phyloP scores from a whole-genome alignment of 2,888 invertebrate species.

The Pterostichus madidus region DNA sequence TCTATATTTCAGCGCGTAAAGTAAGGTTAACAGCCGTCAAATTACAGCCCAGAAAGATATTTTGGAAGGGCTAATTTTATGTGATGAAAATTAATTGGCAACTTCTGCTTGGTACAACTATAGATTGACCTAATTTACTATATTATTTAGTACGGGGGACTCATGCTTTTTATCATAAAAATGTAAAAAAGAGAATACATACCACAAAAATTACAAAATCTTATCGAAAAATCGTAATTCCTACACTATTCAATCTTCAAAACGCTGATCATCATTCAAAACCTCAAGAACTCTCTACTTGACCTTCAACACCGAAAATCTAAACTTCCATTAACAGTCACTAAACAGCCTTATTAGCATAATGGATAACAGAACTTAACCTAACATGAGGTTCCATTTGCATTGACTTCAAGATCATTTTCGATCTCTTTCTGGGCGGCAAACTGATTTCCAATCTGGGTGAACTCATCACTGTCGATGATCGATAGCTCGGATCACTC shows the following conservation, averaged over 20 bases:
- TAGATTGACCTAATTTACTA: too few relatives aligned
- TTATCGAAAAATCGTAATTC: conserved; percentile 29
- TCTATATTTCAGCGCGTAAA: too few relatives aligned
- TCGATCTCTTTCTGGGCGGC: conserved; percentile 88
- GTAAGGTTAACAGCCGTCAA: too few relatives aligned
- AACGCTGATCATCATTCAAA: conserved; percentile 39
- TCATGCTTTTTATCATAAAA: too few relatives aligned
- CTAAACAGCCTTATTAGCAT: conserved; percentile 87
- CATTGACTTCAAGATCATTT: conserved; percentile 87
- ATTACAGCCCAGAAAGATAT: too few relatives aligned
- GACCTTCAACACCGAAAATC: conserved; percentile 23
- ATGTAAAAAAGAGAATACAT: conserved; percentile 17
- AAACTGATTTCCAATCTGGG: conserved; percentile 81
- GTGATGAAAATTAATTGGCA: too few relatives aligned
- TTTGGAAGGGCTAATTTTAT: too few relatives aligned
- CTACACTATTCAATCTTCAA: conserved; percentile 37
- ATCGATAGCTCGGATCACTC: conserved; percentile 77
- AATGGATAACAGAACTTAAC: conserved; percentile 90
- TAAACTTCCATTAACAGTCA: conserved; percentile 31
- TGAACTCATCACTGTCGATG: conserved; percentile 74
- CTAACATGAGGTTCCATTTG: conserved; percentile 77
- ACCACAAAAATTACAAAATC: conserved; percentile 46
- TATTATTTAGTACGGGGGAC: too few relatives aligned
- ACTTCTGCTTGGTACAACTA: too few relatives aligned
- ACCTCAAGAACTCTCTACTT: conserved; percentile 1